Percentiles rank a stretch among this genome's conserved stretches.
Evolutionary conservation across 2,888 invertebrate genomes (phyloP).

Genomic region (Luperina nickerlii): DNA sequence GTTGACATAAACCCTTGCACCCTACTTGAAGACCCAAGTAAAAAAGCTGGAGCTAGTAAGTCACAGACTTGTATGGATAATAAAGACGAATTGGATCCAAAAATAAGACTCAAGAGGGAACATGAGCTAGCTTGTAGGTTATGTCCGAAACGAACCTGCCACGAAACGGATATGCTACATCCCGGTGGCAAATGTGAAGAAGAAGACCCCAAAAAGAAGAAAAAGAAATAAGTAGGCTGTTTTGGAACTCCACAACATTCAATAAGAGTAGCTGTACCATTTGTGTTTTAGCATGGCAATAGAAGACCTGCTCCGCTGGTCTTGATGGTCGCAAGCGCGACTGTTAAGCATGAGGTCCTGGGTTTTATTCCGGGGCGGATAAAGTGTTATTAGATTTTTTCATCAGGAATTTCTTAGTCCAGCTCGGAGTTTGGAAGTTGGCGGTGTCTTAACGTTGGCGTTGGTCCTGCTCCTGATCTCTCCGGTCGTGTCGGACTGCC

Average conservation of each 20-base stretch:
- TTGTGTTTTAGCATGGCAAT: not conserved
- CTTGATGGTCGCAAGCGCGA: too few species aligned
- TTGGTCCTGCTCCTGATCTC: not conserved
- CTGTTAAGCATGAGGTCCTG: too few species aligned
- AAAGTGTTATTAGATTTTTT: not conserved
- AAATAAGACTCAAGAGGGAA: conserved; percentile 2
- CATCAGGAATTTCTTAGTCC: not conserved
- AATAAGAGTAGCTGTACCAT: not conserved
- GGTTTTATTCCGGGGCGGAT: too few species aligned
- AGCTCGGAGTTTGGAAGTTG: not conserved
- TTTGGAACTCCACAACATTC: not conserved
- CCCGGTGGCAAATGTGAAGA: not conserved
- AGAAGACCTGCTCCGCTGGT: too few species aligned
- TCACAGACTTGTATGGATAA: not conserved
- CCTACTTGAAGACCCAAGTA: not conserved
- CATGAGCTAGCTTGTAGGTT: not conserved
- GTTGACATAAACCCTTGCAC: not conserved
- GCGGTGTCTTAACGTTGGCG: not conserved
- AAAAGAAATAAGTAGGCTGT: not conserved
- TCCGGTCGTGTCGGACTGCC: not conserved
- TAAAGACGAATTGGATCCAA: not conserved
- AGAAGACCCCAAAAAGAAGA: not conserved
- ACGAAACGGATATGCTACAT: not conserved
- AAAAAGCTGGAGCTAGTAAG: not conserved
- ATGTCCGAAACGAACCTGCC: too few species aligned